phyloP scores from a whole-genome alignment of 2,888 invertebrate species.

The Troilus luridus region DNA sequence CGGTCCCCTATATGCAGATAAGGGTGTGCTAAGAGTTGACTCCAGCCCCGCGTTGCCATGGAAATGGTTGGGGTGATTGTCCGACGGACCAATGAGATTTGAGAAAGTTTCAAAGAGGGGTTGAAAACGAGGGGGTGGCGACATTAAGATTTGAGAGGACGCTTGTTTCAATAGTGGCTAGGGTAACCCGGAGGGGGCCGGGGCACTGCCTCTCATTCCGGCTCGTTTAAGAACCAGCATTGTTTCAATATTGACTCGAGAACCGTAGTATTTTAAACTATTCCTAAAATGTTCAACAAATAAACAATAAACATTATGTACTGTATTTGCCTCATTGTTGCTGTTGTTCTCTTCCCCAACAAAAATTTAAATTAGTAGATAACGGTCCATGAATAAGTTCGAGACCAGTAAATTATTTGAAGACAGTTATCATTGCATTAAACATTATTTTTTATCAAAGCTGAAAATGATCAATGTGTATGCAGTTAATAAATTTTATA shows the following conservation, averaged over 20 bases:
- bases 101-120: constrained; percentile 56
- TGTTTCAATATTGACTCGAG: neutral
- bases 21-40: constrained; percentile 55
- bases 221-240: neutral
- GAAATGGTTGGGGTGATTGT: constrained; percentile 55
- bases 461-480: no score
- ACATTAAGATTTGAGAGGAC: constrained; percentile 49
- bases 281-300: neutral
- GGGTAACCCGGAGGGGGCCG: neutral
- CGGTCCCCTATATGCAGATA: constrained; percentile 56
- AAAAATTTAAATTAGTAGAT: no score
- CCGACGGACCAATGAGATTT: constrained; percentile 51
- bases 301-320: no score
- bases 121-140: constrained; percentile 53
- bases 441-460: no score
- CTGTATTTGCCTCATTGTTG: no score
- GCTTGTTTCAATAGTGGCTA: constrained; percentile 47
- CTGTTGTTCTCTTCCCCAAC: no score
- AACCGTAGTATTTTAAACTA: neutral
- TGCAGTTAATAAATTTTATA: no score
- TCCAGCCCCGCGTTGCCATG: constrained; percentile 50
- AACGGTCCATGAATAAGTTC: no score
- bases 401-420: no score
- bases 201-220: neutral
- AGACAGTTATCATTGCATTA: no score